A percentile compares a stretch with the other conserved stretches of the same genome.
phyloP scores from a whole-genome alignment of 35 echinoderm and acorn worm genomes.

The Heliocidaris erythrogramma region DNA sequence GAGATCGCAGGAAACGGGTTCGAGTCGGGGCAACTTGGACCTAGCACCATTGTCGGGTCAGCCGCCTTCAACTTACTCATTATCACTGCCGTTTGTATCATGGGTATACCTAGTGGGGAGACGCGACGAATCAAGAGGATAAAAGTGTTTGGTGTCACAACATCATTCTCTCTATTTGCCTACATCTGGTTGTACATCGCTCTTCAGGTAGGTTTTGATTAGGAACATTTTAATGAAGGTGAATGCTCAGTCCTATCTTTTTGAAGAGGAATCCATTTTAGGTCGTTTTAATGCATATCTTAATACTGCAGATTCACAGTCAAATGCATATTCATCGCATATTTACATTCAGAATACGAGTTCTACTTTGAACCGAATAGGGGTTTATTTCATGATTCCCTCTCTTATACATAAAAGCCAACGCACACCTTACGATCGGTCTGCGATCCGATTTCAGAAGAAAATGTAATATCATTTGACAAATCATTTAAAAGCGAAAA shows the following conservation, averaged over 20 bases:
- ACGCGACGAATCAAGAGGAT: slow-evolving; percentile 69
- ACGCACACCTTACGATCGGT: too few relatives aligned
- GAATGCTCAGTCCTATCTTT: too few relatives aligned
- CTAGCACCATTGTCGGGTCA: slow-evolving; percentile 85
- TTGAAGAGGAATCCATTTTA: too few relatives aligned
- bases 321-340: too few relatives aligned
- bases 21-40: slow-evolving; percentile 80
- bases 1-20: slow-evolving; percentile 86
- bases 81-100: slow-evolving; percentile 81
- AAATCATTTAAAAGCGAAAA: too few relatives aligned
- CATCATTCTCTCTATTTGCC: slow-evolving; percentile 86
- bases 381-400: too few relatives aligned
- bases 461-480: too few relatives aligned
- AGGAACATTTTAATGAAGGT: too few relatives aligned
- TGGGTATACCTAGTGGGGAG: slow-evolving; percentile 71
- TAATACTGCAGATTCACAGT: background rate
- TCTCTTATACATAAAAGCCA: too few relatives aligned
- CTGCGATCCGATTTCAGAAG: too few relatives aligned
- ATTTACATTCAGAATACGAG: too few relatives aligned
- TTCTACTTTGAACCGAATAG: too few relatives aligned
- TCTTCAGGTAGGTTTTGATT: slow-evolving; percentile 34
- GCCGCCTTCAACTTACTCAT: slow-evolving; percentile 94
- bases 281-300: background rate
- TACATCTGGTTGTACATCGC: slow-evolving; percentile 93
- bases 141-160: slow-evolving; percentile 87